Evolutionary conservation across 2,113 vertebrate genomes (phyloP).

Genomic region (Megaleporinus macrocephalus): DNA sequence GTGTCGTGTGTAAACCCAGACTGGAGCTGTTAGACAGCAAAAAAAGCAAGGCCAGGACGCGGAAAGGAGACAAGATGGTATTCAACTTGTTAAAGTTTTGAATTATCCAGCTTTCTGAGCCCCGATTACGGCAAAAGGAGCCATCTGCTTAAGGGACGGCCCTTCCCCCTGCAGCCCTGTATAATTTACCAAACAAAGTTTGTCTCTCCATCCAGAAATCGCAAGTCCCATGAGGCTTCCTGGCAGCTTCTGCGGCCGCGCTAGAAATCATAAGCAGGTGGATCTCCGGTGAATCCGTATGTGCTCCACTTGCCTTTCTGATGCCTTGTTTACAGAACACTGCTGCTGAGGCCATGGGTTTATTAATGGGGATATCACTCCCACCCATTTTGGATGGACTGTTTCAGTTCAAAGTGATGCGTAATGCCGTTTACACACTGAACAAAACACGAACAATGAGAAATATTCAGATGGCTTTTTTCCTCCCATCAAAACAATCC

Average conservation of each 20-base stretch:
- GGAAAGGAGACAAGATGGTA: conserved; percentile 66
- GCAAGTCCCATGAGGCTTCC: conserved; percentile 40
- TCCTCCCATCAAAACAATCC: too few relatives aligned
- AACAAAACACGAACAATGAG: too few relatives aligned
- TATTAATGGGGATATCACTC: conserved; percentile 68
- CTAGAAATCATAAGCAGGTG: conserved; percentile 59
- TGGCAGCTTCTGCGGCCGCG: conserved; percentile 53
- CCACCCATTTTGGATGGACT: conserved; percentile 56
- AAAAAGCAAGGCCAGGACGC: background rate
- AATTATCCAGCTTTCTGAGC: conserved; percentile 74
- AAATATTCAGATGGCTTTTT: too few relatives aligned
- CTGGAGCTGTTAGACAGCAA: background rate
- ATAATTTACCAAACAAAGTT: conserved; percentile 76
- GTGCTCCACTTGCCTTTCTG: conserved; percentile 60
- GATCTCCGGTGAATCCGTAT: conserved; percentile 58
- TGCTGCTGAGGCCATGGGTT: conserved; percentile 39
- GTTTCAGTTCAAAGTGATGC: conserved; percentile 48
- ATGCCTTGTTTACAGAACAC: conserved; percentile 43
- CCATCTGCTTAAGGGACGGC: conserved; percentile 77
- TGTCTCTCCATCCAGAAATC: conserved; percentile 66
- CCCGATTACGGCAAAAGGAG: conserved; percentile 71
- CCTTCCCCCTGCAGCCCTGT: conserved; percentile 63
- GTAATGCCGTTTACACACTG: background rate
- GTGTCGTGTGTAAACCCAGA: background rate
- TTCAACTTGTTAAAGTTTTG: conserved; percentile 80